Base-by-base conservation (phyloP, 2,888 invertebrate genomes). In the Epinotia nisella region DNA sequence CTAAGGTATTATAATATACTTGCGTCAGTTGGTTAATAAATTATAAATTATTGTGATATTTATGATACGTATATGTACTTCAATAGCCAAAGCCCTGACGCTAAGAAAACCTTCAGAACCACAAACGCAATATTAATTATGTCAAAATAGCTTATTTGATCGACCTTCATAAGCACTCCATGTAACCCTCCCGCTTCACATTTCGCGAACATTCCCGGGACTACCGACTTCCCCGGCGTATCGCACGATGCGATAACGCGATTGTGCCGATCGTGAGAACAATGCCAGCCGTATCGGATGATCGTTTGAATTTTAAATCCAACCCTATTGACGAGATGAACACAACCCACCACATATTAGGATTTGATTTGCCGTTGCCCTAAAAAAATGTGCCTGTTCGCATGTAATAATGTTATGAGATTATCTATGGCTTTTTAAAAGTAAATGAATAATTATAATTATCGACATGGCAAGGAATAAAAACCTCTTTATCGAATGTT, bases 231-330 rank as follows among this genome's bases (percentile, higher is more conserved):
- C 61, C 75, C 77, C 74, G 56, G 66, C 76, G 75, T 78, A 80
- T 76, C 75, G 77, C 75, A 76, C 80, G 78, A 79, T 78, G 66
- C 75, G 71, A 76, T 78, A 60, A 74, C 75, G 64, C 66, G 64
- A 68, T 65, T 65, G 21, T 61, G 21, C 70, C 41, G 77, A 77
- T 77, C 77, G 77, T 67, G 74, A 66, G 70, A 76, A 66, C 73
- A 75, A 83, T 68, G 78, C 84, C 87, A 86, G 66, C 55, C 41
- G 64, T 41, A 66, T 66, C 80, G 78, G 78, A 73, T 80, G 82
- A 84, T 83, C 88, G 88, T 89, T 89, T 87, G 89, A 89, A 89
- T 67, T 64, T 70, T 21, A 70, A 71, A 72, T 68, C 61, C 35
- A 21, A 71, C 53, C 45, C 15, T 62, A 58, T 73, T 51, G 69